These are phyloP conservation scores for Conopomorpha cramerella DNA, from an alignment of 1,140 invertebrate species.

Conservation along the genomic window DNA sequence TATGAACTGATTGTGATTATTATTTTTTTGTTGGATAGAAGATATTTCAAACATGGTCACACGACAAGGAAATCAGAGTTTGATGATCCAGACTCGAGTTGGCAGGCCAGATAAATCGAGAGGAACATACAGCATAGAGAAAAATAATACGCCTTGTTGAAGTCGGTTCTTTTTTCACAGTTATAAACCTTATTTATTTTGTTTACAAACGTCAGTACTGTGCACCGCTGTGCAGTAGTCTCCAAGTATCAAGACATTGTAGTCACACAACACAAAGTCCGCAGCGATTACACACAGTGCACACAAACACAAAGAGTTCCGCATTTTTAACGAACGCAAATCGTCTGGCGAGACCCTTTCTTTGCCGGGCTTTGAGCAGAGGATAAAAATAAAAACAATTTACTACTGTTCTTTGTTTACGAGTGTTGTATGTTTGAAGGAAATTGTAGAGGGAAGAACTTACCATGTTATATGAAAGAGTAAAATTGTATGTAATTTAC, in stretches of 20 bases:
- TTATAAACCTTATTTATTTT: not conserved
- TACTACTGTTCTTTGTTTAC: slow-evolving; percentile 23
- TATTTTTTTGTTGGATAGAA: too few species aligned
- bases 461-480: not conserved
- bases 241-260: slow-evolving; percentile 9
- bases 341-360: slow-evolving; percentile 45
- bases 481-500: too few species aligned
- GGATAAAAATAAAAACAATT: slow-evolving; percentile 47
- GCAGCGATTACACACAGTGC: slow-evolving; percentile 39
- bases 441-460: too few species aligned
- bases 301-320: slow-evolving; percentile 48
- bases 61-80: too few species aligned
- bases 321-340: slow-evolving; percentile 59
- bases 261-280: slow-evolving; percentile 10
- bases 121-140: too few species aligned
- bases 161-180: not conserved
- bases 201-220: not conserved
- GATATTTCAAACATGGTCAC: too few species aligned
- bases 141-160: too few species aligned
- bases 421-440: too few species aligned
- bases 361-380: slow-evolving; percentile 38
- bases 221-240: too few species aligned
- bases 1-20: too few species aligned
- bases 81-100: too few species aligned
- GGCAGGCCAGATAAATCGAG: too few species aligned